A percentile compares a stretch with the other conserved stretches of the same genome.
Evolutionary conservation across 2,888 invertebrate genomes (phyloP).

Genomic region (Diaphora mendica): DNA sequence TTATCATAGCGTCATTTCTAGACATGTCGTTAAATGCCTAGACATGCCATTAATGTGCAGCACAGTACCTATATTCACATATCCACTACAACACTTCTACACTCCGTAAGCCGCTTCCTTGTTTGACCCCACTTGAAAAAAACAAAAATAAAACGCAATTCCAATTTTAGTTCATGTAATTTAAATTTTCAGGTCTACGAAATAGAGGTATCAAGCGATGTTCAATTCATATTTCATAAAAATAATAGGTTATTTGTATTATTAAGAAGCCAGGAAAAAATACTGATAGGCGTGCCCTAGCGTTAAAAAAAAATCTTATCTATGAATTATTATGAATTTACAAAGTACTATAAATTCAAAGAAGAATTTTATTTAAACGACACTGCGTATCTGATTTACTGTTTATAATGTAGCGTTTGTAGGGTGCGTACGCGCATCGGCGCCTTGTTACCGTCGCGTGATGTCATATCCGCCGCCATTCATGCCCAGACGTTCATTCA

Average conservation of each 20-base stretch:
- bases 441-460: slow-evolving; percentile 60
- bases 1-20: no score
- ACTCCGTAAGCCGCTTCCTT: not conserved
- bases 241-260: not conserved
- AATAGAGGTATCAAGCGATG: not conserved
- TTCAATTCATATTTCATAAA: not conserved
- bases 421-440: slow-evolving; percentile 70
- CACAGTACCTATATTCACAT: no score
- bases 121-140: not conserved
- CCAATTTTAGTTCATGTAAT: not conserved
- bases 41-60: no score
- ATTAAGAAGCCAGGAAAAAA: not conserved
- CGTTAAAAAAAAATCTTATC: not conserved
- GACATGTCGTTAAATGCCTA: no score
- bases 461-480: slow-evolving; percentile 79
- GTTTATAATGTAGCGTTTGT: slow-evolving; percentile 34
- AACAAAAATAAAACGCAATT: not conserved
- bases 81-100: no score
- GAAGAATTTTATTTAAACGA: slow-evolving; percentile 29
- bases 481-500: slow-evolving; percentile 74
- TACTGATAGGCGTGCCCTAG: not conserved
- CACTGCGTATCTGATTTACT: slow-evolving; percentile 42
- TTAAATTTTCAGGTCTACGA: not conserved
- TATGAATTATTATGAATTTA: slow-evolving; percentile 3
- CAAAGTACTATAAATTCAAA: slow-evolving; percentile 7